These are phyloP conservation scores for Trogon melanurus DNA, from an alignment of 2,113 vertebrate species.

Conservation along the genomic window DNA sequence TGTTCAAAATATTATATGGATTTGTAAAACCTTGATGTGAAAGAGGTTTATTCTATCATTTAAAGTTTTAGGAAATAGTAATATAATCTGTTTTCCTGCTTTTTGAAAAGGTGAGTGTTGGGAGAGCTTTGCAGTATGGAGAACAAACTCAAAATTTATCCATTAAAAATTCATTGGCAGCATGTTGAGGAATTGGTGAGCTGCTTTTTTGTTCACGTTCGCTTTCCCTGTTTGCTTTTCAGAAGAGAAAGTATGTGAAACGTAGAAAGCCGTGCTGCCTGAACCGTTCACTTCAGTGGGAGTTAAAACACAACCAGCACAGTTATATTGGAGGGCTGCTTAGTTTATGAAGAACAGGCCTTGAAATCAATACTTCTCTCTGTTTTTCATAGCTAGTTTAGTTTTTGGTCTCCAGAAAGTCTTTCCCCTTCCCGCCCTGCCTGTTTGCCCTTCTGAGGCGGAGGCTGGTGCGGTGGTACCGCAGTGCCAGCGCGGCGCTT, in stretches of 20 bases:
- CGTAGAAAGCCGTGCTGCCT: background rate
- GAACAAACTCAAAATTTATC: background rate
- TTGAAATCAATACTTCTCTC: background rate
- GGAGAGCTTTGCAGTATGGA: background rate
- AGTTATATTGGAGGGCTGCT: background rate
- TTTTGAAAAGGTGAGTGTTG: background rate
- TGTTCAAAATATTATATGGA: background rate
- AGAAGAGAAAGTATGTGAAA: background rate
- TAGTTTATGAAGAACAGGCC: background rate
- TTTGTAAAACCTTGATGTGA: slow-evolving; percentile 10
- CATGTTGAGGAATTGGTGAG: background rate
- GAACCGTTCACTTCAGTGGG: background rate
- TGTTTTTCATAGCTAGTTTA: background rate
- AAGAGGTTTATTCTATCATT: background rate
- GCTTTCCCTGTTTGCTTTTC: background rate
- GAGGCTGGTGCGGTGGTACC: rapidly evolving
- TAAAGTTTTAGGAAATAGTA: background rate
- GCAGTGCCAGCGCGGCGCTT: rapidly evolving
- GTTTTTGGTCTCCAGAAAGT: background rate
- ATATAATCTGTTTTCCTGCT: background rate
- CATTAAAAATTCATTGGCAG: background rate
- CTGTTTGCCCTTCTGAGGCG: background rate
- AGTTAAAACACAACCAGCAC: background rate
- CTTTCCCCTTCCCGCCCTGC: background rate
- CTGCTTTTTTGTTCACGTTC: background rate